Evolutionary conservation across 2,888 invertebrate species (phyloP), one percentile per base, ranked within the genome.

Genomic region (Cephonodes hylas): DNA sequence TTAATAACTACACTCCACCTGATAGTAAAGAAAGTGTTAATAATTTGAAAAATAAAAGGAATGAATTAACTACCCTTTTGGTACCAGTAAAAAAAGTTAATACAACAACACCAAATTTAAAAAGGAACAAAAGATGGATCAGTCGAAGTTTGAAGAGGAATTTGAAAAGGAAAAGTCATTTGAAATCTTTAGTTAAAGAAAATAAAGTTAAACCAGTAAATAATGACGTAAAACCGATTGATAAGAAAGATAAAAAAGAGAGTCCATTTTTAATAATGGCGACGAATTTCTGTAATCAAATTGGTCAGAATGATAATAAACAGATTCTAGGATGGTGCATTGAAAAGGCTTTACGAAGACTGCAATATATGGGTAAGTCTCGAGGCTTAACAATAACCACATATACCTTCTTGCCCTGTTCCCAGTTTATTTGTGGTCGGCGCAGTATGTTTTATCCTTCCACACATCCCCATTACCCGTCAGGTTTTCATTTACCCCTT

Each of bases 301-400:
- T 91, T 56, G 81, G 82, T 13, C 85, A 87, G 62, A 85, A 86
- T 67, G 27, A n/a, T 0, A 81, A 80, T 42, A 63, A 72, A 0
- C 85, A 87, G 63, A 71, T 74, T 27, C 64, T 90, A 8, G 79
- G 77, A 23, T 89, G 89, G 89, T 92, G 91, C 58, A 67, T 91
- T 1, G 90, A 91, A 44, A 92, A 91, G 44, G 79, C 89, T 0
- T 66, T 92, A 18, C 80, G 91, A 62, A 80, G 80, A 64, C 66
- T 91, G 1, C 77, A 83, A 46, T 71, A 75, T 66, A 78, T 89
- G 60, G 87, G 91, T 92, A 69, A 85, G 82, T 69, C 5, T n/a
- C n/a, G n/a, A n/a, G n/a, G n/a, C n/a, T n/a, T n/a, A n/a, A n/a
- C n/a, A n/a, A n/a, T n/a, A n/a, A n/a, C n/a, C n/a, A n/a, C n/a